These are phyloP conservation scores for Calcarius lapponicus DNA, from an alignment of 2,797 vertebrate species.

Conservation along the genomic window DNA sequence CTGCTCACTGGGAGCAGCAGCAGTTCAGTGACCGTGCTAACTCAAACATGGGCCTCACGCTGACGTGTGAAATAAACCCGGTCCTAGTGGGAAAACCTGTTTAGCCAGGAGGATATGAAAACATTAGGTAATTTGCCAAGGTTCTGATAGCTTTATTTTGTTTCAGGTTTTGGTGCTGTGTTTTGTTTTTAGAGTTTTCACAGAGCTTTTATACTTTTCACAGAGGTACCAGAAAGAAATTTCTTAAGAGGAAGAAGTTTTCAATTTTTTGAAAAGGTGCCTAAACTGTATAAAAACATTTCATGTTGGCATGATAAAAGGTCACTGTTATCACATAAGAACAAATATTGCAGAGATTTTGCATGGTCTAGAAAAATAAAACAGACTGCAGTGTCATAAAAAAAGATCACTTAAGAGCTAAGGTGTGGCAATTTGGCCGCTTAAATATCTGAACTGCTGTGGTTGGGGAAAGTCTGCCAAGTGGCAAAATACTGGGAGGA, in stretches of 20 bases:
- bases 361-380: background rate
- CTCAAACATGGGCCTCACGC: background rate
- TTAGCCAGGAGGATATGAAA: slow-evolving; percentile 13
- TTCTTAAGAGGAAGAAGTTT: background rate
- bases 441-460: background rate
- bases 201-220: background rate
- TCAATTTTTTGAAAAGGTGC: background rate
- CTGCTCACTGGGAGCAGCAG: background rate
- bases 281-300: background rate
- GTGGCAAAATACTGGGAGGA: background rate
- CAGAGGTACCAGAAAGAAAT: background rate
- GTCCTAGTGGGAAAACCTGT: slow-evolving; percentile 13
- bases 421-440: background rate
- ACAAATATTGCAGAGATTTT: background rate
- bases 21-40: background rate
- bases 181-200: background rate
- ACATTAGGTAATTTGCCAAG: background rate
- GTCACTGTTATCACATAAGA: background rate
- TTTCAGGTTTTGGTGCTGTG: background rate
- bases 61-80: background rate
- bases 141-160: background rate
- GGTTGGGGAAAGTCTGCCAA: background rate
- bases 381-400: background rate
- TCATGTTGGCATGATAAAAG: background rate
- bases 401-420: background rate